Conservation (phyloP, 2,113 vertebrate genomes). For the Beaufortia kweichowensis region DNA sequence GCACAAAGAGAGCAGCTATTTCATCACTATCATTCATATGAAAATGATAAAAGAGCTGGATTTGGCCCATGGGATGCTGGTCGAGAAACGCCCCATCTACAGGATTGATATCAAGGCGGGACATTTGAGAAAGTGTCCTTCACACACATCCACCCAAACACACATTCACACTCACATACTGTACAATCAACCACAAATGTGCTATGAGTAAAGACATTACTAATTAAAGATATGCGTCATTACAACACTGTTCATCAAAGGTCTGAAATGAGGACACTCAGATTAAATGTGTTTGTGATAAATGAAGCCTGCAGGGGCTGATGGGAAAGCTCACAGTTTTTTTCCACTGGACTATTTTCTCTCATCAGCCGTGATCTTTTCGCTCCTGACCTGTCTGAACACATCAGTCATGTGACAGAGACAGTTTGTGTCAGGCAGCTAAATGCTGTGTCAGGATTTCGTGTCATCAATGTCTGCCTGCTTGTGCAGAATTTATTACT, state of each 20-base stretch:
- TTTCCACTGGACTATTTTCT: conserved; percentile 2
- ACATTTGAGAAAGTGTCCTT: conserved; percentile 1
- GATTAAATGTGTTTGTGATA: conserved; percentile 23
- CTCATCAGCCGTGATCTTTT: conserved; percentile 27
- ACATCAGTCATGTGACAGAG: conserved; percentile 13
- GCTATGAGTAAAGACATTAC: conserved; percentile 7
- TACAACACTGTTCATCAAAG: conserved; percentile 35
- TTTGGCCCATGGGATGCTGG: too few species aligned
- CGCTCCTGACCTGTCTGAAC: conserved; percentile 29
- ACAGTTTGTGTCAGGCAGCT: conserved; percentile 28
- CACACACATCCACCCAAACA: conserved; percentile 14
- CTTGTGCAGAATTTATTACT: neutral
- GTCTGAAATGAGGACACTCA: neutral
- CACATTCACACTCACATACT: neutral
- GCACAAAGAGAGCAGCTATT: neutral
- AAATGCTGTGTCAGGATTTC: conserved; percentile 37
- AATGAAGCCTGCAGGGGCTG: conserved; percentile 24
- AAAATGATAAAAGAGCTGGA: neutral
- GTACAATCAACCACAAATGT: neutral
- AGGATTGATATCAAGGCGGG: neutral
- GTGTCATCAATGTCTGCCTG: conserved; percentile 2
- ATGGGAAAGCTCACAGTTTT: neutral
- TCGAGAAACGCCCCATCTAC: neutral
- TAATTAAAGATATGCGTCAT: conserved; percentile 46
- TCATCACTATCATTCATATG: neutral